Base-by-base conservation (phyloP, 2,888 invertebrate species). In the Aphidius colemani region DNA sequence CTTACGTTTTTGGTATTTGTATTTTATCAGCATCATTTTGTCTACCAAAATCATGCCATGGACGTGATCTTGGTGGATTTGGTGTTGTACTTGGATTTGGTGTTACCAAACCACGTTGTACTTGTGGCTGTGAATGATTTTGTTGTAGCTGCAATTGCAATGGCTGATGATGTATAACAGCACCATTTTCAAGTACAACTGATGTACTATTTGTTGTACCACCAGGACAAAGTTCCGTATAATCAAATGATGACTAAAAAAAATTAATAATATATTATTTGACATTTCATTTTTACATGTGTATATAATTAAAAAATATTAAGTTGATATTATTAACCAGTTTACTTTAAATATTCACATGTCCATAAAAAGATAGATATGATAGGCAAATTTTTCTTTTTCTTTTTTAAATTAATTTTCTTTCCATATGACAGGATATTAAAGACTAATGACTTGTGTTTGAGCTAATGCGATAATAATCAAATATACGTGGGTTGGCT, bases 1-100 rank as follows among this genome's bases (percentile, higher is more conserved):
- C 95, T 94, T 86, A 96, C 96, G 96, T 87, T 92, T 97, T 97
- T 83, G 96, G 95, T 86, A 97, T 97, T 86, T 96, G 95, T 81
- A 97, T 94, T 87, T 96, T 96, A 84, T 96, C 96, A 64, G 94
- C 94, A 83, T 96, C 95, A 80, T 94, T 94, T 82, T 95, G 95
- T 71, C 95, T 87, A 64, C 94, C 95, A 84, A 95, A 96, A 85
- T 95, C 96, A 84, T 95, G 95, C 95, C 94, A 95, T 72, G 94
- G 94, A 76, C 94, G 85, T 73, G 93, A 93, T 79, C 93, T 87
- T 69, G 91, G 79, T 55, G 81, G 82, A 65, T 77, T 82, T 7
- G 78, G 78, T 56, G 78, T 80, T 1, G 81, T 77, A 66, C 79
- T 78, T 3, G 80, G 74, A 48, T 77, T 80, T 39, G 79, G 72